Conservation (phyloP, 1,140 invertebrate species). For the Pissodes strobi region DNA sequence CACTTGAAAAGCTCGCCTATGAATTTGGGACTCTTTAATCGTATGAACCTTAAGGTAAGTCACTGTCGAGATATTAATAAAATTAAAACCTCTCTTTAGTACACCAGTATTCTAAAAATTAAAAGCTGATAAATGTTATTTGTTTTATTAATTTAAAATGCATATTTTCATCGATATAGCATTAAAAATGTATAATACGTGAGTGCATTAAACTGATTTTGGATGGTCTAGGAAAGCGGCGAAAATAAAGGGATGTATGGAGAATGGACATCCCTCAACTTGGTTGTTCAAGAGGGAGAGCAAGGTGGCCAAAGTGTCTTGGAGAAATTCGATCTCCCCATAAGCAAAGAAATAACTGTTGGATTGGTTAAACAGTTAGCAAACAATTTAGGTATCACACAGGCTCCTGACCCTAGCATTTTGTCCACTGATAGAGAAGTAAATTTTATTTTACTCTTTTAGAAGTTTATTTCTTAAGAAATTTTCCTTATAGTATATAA, state of each 20-base stretch:
- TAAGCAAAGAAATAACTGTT: slow-evolving; percentile 81
- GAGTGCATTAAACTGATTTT: background rate
- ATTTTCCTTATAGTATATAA: too few species aligned
- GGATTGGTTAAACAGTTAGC: slow-evolving; percentile 83
- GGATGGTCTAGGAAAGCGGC: slow-evolving; percentile 55
- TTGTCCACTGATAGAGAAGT: slow-evolving; percentile 79
- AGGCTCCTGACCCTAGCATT: slow-evolving; percentile 75
- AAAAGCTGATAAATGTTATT: too few species aligned
- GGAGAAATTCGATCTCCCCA: slow-evolving; percentile 78
- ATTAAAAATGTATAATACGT: too few species aligned
- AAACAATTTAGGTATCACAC: slow-evolving; percentile 74
- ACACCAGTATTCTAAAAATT: too few species aligned
- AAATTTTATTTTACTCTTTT: slow-evolving; percentile 25
- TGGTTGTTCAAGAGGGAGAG: slow-evolving; percentile 68
- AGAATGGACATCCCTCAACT: slow-evolving; percentile 80
- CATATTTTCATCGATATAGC: too few species aligned
- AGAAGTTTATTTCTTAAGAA: too few species aligned
- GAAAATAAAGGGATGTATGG: slow-evolving; percentile 77
- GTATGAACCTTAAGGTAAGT: slow-evolving; percentile 71
- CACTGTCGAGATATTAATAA: too few species aligned
- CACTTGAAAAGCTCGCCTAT: slow-evolving; percentile 58
- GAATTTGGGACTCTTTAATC: slow-evolving; percentile 76
- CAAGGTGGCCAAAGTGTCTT: slow-evolving; percentile 77
- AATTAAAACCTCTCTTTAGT: too few species aligned
- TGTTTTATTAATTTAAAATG: too few species aligned